Base-by-base conservation (phyloP, 2,797 vertebrate genomes). In the Mus caroli region DNA sequence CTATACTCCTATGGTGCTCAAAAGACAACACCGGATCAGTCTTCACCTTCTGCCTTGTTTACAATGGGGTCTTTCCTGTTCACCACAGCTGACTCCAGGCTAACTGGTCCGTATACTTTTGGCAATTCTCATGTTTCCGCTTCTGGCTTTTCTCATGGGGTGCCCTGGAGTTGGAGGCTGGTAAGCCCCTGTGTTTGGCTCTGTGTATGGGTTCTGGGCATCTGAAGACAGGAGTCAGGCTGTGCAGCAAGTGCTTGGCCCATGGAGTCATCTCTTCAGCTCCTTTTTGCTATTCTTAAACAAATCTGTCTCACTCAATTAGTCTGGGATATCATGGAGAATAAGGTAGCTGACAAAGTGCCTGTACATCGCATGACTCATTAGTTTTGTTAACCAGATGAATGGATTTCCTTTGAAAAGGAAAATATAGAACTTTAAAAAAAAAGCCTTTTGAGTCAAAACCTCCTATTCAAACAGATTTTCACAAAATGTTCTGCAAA, bases 401-500 rank as follows among this genome's bases (percentile, higher is more conserved):
- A 96, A 93, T 92, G 54, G 46, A 79, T 88, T 92, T 91, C 50
- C 58, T 91, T 94, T 86, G 90, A 91, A 86, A 94, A 46, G 52
- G 86, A 94, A 92, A 88, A 46, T 31, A 62, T 5, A 52, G 34
- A 88, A 46, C 75, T 46, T 3, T 7, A 52, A n/a, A 88, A 77
- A 34, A 82, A 79, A 69, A 46, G 2, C 3, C 79, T 78, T 96
- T 89, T 22, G 64, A 96, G 89, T 69, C 9, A 54, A 86, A 90
- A 94, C 83, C 84, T 79, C 58, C 64, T 43, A n/a, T 84, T 96
- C 90, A 86, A 67, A 84, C 34, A 87, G 88, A 93, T 92, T 96
- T 97, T 87, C 92, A 96, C 69, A 94, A 96, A 95, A 94, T 92
- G 90, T 95, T 92, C 73, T 89, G 43, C 31, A 83, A 79, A 96